Evolutionary conservation across 64 coral and sea anemone genomes (phyloP), one percentile per base, ranked within the genome.

Genomic region (Stylophora pistillata): DNA sequence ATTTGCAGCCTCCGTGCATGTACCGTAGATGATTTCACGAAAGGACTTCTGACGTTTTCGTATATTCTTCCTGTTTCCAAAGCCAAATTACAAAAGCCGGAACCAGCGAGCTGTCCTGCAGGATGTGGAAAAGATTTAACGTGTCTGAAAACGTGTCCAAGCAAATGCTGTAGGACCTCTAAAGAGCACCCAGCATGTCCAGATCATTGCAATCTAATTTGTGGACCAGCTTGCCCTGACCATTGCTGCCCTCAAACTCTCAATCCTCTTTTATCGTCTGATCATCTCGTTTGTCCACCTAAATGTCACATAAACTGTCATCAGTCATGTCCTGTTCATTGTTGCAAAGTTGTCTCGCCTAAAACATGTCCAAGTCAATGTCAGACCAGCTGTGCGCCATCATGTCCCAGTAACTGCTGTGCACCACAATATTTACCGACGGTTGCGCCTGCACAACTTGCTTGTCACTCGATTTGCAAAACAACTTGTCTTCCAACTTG

Each of bases 31-130:
- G 66, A 71, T 55, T 73, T 86, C 72, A 34, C 29, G 73, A 52
- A 53, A 60, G 70, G 85, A 30, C 85, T 74, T 74, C 70, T 74
- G 85, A 87, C 57, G 70, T 74, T 87, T 86, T 87, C 32, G 37
- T 47, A 76, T 87, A 47, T 58, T 87, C 85, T 74, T 74, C 73
- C 56, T 87, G 85, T 87, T 76, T 87, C 31, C 85, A 58, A 87
- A 76, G 70, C 58, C 69, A 17, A 25, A 15, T 16, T 47, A 18
- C 27, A 21, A 2, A 74, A 76, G 56, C 71, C 70, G 33, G 2
- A 47, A 72, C 7, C 52, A n/a, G n/a, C 41, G 32, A 16, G 41
- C 28, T 86, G 84, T 23, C 84, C 84, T 55, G 21, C 56, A 21
- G 72, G 30, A 15, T 86, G 84, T 59, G 2, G 3, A 6, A 13